phyloP scores from a whole-genome alignment of 2,797 vertebrate species.

The Urosaurus nigricauda region DNA sequence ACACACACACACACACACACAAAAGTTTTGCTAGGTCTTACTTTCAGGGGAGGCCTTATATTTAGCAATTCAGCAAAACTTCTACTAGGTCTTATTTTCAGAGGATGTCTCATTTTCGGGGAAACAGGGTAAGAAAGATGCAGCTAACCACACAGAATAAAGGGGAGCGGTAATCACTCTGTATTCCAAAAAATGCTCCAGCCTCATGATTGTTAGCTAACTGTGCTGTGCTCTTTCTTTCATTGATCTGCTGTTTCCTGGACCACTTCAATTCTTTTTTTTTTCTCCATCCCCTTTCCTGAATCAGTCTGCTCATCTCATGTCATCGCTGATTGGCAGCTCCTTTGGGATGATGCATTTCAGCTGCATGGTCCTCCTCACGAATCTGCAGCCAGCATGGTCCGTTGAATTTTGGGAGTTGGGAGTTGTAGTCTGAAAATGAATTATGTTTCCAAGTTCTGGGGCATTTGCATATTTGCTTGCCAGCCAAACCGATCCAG shows the following conservation, averaged over 20 bases:
- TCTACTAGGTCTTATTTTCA: too few relatives aligned
- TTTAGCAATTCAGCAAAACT: too few relatives aligned
- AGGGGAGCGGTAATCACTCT: constrained; percentile 56
- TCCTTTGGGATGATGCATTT: neutral
- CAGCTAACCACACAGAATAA: constrained; percentile 71
- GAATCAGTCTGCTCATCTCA: neutral
- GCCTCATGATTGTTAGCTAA: constrained; percentile 69
- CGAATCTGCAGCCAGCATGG: neutral
- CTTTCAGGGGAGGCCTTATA: too few relatives aligned
- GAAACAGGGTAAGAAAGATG: too few relatives aligned
- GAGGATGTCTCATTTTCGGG: too few relatives aligned
- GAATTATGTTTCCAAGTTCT: too few relatives aligned
- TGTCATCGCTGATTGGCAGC: neutral
- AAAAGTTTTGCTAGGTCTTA: too few relatives aligned
- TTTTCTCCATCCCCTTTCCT: constrained; percentile 12
- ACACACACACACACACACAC: too few relatives aligned
- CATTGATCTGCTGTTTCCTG: constrained; percentile 42
- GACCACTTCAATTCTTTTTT: constrained; percentile 24
- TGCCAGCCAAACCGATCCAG: neutral
- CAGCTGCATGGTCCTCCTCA: neutral
- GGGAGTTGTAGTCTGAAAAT: neutral
- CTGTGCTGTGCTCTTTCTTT: constrained; percentile 46
- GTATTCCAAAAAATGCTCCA: constrained; percentile 65
- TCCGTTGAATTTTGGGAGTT: neutral
- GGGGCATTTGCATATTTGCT: neutral